Evolutionary conservation across 2,888 invertebrate species (phyloP), one percentile per base, ranked within the genome.

Genomic region (Euzophera pinguis): DNA sequence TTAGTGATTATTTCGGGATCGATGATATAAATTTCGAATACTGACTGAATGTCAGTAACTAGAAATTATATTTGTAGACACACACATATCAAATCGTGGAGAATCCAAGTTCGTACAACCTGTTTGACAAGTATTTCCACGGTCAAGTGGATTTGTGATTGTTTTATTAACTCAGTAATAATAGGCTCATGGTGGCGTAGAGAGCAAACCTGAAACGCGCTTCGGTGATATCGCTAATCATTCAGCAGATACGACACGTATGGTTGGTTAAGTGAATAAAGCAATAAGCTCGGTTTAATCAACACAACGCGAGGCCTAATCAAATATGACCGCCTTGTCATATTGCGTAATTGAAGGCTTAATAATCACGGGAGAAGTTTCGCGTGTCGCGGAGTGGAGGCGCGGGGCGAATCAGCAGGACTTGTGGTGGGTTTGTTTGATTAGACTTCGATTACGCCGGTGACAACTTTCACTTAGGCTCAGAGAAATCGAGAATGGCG

Each of bases 221-320:
- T 80, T 74, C 64, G 65, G 59, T 54, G 64, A 65, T 69, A 62
- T 52, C 56, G 54, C 54, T 64, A 62, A 62, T 70, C 68, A 66
- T 65, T 65, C 61, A 61, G 66, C 71, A 70, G 73, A 68, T 69
- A 69, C 67, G 65, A 69, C 64, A 56, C 58, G 72, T 68, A 77
- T 75, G 73, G 43, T 50, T 42, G 75, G 74, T 67, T 73, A 79
- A 84, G 78, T 79, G 81, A 84, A 82, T 86, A 84, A 81, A 79
- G 84, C 84, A 88, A 88, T 87, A 86, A 85, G 83, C 82, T 87
- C 75, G 75, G 81, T 87, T 88, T 88, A 88, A 89, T 88, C 84
- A 86, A 87, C 85, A 85, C 81, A 84, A 86, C 85, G 81, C 80
- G 81, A 83, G 81, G 78, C 80, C 82, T 90, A 87, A 88, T 88